phyloP scores from a whole-genome alignment of 2,888 invertebrate genomes.

The Diloba caeruleocephala region DNA sequence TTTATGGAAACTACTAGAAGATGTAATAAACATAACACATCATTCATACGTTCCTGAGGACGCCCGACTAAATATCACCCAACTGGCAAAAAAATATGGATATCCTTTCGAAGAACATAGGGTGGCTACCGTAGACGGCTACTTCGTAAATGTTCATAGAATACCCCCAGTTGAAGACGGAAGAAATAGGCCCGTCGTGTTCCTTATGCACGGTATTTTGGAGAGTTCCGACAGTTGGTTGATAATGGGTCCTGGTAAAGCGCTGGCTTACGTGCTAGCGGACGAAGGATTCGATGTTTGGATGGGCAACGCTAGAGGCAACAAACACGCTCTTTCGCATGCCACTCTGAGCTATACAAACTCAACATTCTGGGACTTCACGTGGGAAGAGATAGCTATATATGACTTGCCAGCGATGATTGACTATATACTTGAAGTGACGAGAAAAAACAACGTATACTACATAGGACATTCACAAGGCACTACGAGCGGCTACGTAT shows the following conservation, averaged over 20 bases:
- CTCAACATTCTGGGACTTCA: constrained; percentile 79
- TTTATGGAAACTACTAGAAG: constrained; percentile 39
- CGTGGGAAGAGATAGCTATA: constrained; percentile 93
- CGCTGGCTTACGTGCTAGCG: constrained; percentile 90
- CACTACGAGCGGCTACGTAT: constrained; percentile 88
- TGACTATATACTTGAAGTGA: constrained; percentile 87
- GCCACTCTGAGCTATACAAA: constrained; percentile 55
- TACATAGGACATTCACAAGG: constrained; percentile 93
- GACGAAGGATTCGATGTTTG: constrained; percentile 93
- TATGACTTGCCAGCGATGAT: constrained; percentile 93
- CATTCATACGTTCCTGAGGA: constrained; percentile 57
- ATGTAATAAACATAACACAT: constrained; percentile 24
- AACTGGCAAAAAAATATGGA: constrained; percentile 66
- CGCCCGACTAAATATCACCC: constrained; percentile 63
- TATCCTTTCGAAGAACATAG: constrained; percentile 70
- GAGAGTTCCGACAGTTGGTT: constrained; percentile 71
- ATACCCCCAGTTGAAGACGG: constrained; percentile 54
- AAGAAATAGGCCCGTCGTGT: constrained; percentile 79
- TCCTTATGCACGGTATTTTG: constrained; percentile 94
- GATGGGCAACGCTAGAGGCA: constrained; percentile 95
- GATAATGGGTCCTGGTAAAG: constrained; percentile 90
- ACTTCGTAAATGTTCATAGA: constrained; percentile 72
- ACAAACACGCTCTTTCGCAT: constrained; percentile 81
- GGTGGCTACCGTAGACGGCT: constrained; percentile 73
- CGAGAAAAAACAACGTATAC: constrained; percentile 85